Base-by-base conservation (phyloP, 2,888 invertebrate species). In the Tyria jacobaeae region DNA sequence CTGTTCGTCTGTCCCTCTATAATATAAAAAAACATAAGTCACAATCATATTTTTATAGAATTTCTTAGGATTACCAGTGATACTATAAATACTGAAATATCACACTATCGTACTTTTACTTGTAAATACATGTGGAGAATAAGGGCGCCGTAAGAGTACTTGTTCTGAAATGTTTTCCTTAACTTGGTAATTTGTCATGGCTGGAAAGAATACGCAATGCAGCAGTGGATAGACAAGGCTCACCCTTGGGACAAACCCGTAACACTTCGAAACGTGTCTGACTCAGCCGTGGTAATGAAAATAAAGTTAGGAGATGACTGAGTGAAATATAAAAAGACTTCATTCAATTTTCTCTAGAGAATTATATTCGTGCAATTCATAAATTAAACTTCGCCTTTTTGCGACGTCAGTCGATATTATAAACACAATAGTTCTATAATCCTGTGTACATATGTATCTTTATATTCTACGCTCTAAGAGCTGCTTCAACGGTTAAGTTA, bases 271-370 rank as follows among this genome's bases (percentile, higher is more conserved):
- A 48, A 37, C 37, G 25, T 48, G 34, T 34, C 55, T 17, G 6
- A 24, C 55, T 27, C 41, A 27, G 27, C 41, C 31, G 17, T 24
- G 14, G n/a, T 35, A 35, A 51, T 25, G 41, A 47, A 15, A 57
- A 48, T 48, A 49, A 57, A 57, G 47, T 35, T 37, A 57, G n/a
- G 37, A 57, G 48, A 12, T 48, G 34, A 35, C 37, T 57, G n/a
- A 57, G 35, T 49, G 48, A 48, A 49, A n/a, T n/a, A 57, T 57
- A 48, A 24, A 41, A 17, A 27, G 27, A 17, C 34, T 15, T 24
- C 21, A 7, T 15, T 34, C 44, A 27, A 34, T 14, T 44, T 17
- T 15, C 31, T 55, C 41, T 31, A 44, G 41, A 21, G 31, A 55
- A 55, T 17, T 41, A 31, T 41, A 15, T 12, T 44, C 44, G 12